phyloP scores from a whole-genome alignment of 2,113 vertebrate species.

The Uria lomvia region DNA sequence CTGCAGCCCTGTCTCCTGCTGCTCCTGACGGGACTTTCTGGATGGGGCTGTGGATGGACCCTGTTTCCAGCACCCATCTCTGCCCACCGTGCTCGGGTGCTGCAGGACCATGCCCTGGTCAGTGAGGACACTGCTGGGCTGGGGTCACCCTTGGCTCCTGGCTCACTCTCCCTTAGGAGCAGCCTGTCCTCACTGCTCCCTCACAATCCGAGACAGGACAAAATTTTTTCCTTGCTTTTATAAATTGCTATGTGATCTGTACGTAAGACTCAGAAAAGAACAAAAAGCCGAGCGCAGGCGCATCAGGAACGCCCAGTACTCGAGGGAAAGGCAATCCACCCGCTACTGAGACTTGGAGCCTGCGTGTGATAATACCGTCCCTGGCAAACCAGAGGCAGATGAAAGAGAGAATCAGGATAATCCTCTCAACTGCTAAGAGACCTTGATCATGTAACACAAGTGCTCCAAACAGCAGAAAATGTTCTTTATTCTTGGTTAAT shows the following conservation, averaged over 20 bases:
- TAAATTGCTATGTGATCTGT: neutral
- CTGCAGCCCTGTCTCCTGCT: neutral
- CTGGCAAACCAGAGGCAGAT: conserved; percentile 8
- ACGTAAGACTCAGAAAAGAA: neutral
- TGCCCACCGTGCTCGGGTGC: neutral
- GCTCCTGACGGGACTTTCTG: neutral
- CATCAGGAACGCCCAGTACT: neutral
- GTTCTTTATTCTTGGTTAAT: conserved; percentile 44
- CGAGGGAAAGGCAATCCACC: neutral
- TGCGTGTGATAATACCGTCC: neutral
- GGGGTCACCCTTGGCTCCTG: neutral
- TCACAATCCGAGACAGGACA: neutral
- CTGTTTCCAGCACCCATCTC: neutral
- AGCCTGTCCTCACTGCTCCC: neutral
- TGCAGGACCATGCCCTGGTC: neutral
- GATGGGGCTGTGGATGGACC: neutral
- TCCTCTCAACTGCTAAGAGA: conserved; percentile 39
- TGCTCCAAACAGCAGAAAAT: neutral
- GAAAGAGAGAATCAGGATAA: conserved; percentile 38
- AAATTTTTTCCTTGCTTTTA: neutral
- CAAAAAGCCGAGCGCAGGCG: neutral
- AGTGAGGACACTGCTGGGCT: neutral
- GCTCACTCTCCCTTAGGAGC: neutral
- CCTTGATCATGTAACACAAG: neutral
- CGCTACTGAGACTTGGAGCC: neutral